Evolutionary conservation across 92 coral and sea anemone species (phyloP), one percentile per base, ranked within the genome.

Genomic region (Plumapathes pennacea): DNA sequence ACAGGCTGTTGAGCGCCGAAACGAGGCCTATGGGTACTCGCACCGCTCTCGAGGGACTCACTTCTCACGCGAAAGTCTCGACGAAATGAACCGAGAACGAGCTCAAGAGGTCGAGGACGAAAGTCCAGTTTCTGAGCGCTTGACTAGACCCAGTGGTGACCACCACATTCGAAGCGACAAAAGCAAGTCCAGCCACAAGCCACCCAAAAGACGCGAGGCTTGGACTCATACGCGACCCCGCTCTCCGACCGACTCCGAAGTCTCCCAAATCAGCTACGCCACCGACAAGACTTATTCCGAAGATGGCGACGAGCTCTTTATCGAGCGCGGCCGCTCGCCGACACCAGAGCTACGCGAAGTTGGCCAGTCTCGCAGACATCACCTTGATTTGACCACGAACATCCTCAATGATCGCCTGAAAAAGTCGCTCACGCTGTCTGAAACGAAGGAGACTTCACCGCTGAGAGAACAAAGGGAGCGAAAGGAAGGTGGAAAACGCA

Each of bases 321-420:
- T 79, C 15, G 97, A 91, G 45, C 89, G 98, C 18, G 98, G 98
- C 14, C 91, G 98, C 5, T 88, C 96, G 2, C 98, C 98, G 10
- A 92, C 98, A 0, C 98, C 98, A 19, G 98, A 92, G 62, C 84
- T 92, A 50, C 86, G 96, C 11, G 83, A 81, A 21, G 69, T 76
- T 12, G 90, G 90, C 31, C 74, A 70, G 27, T 67, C 94, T 38
- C 85, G 96, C 21, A 72, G 98, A 30, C 98, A 92, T 50, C 98
- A 92, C 54, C 74, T 89, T 17, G 98, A 92, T 51, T 74, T 92
- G 38, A 92, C 98, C 18, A 92, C 98, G 1, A 57, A 83, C 51
- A 49, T 83, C 53, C 36, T 88, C 54, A 83, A 78, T 55, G 90
- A 88, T 14, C 77, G 83, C 46, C 64, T 83, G 26, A 65, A 83